Evolutionary conservation across 2,113 vertebrate genomes (phyloP), one percentile per base, ranked within the genome.

Genomic region (Ia io): DNA sequence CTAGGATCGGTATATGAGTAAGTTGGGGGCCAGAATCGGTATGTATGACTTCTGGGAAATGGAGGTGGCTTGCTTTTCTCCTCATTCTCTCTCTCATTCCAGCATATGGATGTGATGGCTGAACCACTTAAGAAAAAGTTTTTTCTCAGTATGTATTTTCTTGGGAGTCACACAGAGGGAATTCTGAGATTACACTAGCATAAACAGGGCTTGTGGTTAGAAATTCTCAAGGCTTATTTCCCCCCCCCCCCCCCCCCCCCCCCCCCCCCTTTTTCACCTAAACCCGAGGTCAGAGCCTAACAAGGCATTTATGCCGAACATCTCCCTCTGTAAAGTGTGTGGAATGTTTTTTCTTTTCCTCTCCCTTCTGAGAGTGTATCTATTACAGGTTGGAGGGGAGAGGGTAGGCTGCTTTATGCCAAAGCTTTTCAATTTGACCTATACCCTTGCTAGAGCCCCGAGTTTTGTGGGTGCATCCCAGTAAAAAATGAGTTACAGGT

Each of bases 171-270:
- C 9, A 47, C 6, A 73, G 71, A 73, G 7, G 71, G 28, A 56
- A 91, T 87, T 89, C 78, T 93, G 59, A 84, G 25, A 56, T 73
- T 32, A 63, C 9, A 63, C 30, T 11, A 16, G 79, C 9, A 70
- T 25, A 85, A 76, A 69, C 53, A 69, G 17, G n/a, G 12, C 83
- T 92, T 84, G 44, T 35, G 18, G 17, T 85, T 83, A 84, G 63
- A 91, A 71, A 71, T 89, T 86, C 84, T 91, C 70, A 73, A 77
- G 25, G 12, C 84, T 82, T 79, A 47, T 22, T 47, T 78, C 42
- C 85, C 49, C 14, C 10, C 69, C 59, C 78, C 63, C 59, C 71
- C 69, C 69, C 51, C 78, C 69, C 69, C 59, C 78, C 69, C 69
- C 59, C 78, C 63, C 9, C 2, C 63, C 59, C 78, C 63, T 16